Evolutionary conservation across 2,113 vertebrate species (phyloP).

Genomic region (Nibea albiflora): DNA sequence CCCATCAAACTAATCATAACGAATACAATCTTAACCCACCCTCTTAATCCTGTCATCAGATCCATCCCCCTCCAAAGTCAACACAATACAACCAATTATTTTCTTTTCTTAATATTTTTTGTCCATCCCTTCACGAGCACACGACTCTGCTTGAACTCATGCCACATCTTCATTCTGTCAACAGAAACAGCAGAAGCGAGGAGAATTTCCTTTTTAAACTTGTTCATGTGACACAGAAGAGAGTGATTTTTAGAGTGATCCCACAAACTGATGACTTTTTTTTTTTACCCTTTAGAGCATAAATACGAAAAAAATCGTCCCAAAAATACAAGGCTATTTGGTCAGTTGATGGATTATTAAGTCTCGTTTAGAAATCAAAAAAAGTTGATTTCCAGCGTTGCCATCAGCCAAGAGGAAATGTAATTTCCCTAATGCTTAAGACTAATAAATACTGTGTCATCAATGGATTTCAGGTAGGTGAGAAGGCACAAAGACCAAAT

Average conservation of each 20-base stretch:
- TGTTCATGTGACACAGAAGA: background rate
- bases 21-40: background rate
- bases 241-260: background rate
- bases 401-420: background rate
- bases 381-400: background rate
- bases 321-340: background rate
- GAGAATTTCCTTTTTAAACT: background rate
- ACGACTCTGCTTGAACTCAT: background rate
- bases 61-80: background rate
- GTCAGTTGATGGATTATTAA: background rate
- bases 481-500: background rate
- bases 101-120: background rate
- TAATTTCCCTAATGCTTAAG: background rate
- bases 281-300: too few relatives aligned
- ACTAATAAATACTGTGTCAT: background rate
- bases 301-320: background rate
- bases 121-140: background rate
- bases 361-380: background rate
- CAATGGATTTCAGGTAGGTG: background rate
- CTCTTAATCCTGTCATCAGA: conserved; percentile 12
- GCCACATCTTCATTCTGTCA: conserved; percentile 10
- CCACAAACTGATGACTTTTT: background rate
- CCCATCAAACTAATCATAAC: background rate
- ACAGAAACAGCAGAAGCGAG: background rate
- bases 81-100: background rate